Percentiles rank a stretch among this genome's conserved stretches.
Conservation (phyloP, 2,888 invertebrate genomes). For the Nomada flava region DNA sequence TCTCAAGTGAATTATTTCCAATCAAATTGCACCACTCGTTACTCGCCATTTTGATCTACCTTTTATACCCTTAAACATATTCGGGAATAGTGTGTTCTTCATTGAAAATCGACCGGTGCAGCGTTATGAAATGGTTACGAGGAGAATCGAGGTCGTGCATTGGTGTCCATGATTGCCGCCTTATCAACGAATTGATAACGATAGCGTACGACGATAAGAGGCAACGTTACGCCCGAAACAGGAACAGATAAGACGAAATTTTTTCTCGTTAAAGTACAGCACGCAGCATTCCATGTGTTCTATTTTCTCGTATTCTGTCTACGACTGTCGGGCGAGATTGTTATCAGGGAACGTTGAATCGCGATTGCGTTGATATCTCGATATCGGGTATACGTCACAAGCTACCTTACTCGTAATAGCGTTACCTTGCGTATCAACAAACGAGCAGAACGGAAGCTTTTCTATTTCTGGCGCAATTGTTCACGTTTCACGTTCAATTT, state of each 20-base stretch:
- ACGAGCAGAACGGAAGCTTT: not conserved
- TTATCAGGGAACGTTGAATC: not conserved
- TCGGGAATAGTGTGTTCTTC: too few species aligned
- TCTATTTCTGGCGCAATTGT: not conserved
- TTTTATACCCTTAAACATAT: not conserved
- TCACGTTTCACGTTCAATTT: not conserved
- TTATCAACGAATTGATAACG: conserved; percentile 43
- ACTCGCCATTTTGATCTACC: not conserved
- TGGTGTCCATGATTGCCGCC: conserved; percentile 27
- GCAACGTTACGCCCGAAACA: conserved; percentile 23
- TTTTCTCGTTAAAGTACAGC: conserved; percentile 28
- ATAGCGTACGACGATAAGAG: conserved; percentile 32
- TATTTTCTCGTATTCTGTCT: not conserved
- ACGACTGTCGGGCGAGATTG: not conserved
- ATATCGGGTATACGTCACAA: conserved; percentile 12
- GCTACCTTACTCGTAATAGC: not conserved
- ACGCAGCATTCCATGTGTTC: conserved; percentile 15
- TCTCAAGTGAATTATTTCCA: not conserved
- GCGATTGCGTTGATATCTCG: not conserved
- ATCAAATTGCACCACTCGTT: too few species aligned
- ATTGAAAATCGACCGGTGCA: not conserved
- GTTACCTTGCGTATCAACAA: not conserved
- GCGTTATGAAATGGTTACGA: conserved; percentile 30
- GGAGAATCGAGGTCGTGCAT: conserved; percentile 38
- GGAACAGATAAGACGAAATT: conserved; percentile 42